These are phyloP conservation scores for Gryllus bimaculatus DNA, from an alignment of 1,140 invertebrate genomes.

Conservation along the genomic window DNA sequence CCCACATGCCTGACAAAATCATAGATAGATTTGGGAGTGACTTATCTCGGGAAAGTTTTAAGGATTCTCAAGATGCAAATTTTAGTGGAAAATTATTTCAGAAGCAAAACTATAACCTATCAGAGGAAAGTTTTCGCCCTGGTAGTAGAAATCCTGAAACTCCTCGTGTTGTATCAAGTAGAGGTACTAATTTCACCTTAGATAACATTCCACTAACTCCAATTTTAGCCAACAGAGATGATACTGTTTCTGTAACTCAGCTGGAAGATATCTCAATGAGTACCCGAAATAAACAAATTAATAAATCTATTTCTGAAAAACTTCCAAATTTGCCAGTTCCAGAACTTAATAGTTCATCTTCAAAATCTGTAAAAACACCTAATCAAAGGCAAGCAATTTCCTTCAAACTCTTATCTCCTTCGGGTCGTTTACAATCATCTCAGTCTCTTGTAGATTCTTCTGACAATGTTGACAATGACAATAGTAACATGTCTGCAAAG, in stretches of 20 bases:
- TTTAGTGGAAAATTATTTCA: background rate
- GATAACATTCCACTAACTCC: background rate
- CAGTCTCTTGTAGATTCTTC: background rate
- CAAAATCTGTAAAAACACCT: slow-evolving; percentile 7
- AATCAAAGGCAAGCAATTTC: slow-evolving; percentile 7
- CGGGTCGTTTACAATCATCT: background rate
- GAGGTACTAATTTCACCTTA: background rate
- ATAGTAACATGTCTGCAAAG: too few species aligned
- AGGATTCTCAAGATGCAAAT: background rate
- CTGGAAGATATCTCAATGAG: background rate
- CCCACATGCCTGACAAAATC: background rate
- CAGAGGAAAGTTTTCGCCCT: background rate
- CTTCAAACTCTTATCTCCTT: slow-evolving; percentile 15
- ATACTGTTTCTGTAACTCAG: background rate
- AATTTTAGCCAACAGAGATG: background rate
- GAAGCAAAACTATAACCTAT: background rate
- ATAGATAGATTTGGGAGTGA: background rate
- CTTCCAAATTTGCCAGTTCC: background rate
- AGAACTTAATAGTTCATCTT: background rate
- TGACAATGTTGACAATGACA: background rate
- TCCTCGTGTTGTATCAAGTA: background rate
- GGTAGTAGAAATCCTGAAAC: too few species aligned
- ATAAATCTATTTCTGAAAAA: background rate
- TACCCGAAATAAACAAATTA: background rate
- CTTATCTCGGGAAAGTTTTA: background rate